Evolutionary conservation across 2,113 vertebrate species (phyloP).

Genomic region (Heptranchias perlo): DNA sequence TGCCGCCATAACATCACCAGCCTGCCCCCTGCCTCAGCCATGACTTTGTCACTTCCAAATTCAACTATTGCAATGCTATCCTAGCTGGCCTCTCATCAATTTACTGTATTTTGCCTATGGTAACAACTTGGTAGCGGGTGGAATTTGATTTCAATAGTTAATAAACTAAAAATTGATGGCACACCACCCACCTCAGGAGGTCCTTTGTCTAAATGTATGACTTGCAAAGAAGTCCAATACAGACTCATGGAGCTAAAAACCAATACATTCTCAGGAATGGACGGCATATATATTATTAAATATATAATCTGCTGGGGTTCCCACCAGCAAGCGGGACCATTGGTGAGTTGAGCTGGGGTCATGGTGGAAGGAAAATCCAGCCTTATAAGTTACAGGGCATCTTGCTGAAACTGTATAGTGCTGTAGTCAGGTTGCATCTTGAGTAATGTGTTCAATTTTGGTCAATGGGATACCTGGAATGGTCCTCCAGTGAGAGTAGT

Average conservation of each 20-base stretch:
- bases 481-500: neutral
- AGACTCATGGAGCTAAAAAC: neutral
- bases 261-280: neutral
- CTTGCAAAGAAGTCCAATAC: too few relatives aligned
- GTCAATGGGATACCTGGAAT: neutral
- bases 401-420: neutral
- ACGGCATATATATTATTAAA: neutral
- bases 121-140: neutral
- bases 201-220: neutral
- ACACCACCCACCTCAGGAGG: neutral
- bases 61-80: neutral
- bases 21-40: neutral
- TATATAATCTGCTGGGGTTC: neutral
- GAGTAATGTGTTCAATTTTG: neutral
- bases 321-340: neutral
- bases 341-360: neutral
- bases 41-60: neutral
- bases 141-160: neutral
- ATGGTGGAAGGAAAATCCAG: neutral
- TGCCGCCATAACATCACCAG: neutral
- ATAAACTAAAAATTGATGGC: neutral
- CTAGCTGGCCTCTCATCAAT: neutral
- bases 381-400: neutral
- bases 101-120: neutral
- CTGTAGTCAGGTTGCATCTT: neutral